A percentile compares a stretch with the other conserved stretches of the same genome.
These are phyloP conservation scores for Rhimphoctona megacephalus DNA, from an alignment of 2,888 invertebrate species.

Conservation along the genomic window DNA sequence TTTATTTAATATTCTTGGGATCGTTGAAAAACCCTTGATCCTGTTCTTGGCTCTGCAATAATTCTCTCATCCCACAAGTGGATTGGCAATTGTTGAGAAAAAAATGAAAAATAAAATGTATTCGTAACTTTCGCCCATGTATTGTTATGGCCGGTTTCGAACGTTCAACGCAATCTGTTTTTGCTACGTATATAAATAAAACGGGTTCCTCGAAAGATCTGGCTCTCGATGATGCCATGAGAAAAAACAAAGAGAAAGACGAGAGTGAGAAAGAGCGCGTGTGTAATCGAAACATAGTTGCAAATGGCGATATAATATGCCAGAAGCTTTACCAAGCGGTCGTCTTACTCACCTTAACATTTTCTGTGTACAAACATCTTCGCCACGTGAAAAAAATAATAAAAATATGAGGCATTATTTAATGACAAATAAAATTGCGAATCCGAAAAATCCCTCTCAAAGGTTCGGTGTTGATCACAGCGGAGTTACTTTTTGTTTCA, in stretches of 20 bases:
- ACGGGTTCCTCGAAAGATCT: slow-evolving; percentile 51
- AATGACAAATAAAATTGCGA: neutral
- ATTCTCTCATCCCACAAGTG: too few species aligned
- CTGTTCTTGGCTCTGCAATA: too few species aligned
- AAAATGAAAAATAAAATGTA: neutral
- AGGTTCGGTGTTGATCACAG: neutral
- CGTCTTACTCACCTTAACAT: slow-evolving; percentile 51
- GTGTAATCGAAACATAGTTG: slow-evolving; percentile 10
- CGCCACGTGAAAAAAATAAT: neutral
- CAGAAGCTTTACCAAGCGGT: neutral
- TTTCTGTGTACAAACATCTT: neutral
- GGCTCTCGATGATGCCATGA: slow-evolving; percentile 36
- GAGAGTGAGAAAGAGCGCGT: neutral
- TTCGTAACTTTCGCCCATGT: slow-evolving; percentile 10
- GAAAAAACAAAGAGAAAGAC: slow-evolving; percentile 31
- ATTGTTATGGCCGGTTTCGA: slow-evolving; percentile 34
- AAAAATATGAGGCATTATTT: neutral
- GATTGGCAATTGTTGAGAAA: neutral
- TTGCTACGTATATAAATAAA: slow-evolving; percentile 81
- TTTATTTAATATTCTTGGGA: neutral
- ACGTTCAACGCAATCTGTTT: slow-evolving; percentile 67
- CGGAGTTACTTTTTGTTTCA: slow-evolving; percentile 12
- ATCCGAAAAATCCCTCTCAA: neutral
- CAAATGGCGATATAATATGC: slow-evolving; percentile 15
- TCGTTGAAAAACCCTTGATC: neutral